Evolutionary conservation across 2,797 vertebrate genomes (phyloP), one percentile per base, ranked within the genome.

Genomic region (Caiman crocodilus): DNA sequence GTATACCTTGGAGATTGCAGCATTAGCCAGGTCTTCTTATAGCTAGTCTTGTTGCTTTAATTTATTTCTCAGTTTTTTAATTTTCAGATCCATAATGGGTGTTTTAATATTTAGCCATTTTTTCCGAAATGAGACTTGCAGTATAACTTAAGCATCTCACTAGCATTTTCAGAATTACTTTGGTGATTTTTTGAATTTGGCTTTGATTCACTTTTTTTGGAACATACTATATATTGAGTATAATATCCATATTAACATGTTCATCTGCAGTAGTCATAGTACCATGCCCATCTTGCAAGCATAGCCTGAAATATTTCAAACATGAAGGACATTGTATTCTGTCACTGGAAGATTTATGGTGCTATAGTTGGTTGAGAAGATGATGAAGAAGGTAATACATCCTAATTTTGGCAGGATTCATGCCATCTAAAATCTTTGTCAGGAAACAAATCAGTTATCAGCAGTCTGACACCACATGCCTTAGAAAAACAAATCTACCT

Each of bases 361-460:
- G n/a, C 7, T 26, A 63, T 79, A 69, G 20, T 17, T 79, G 14
- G 21, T 61, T 18, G 25, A 87, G 35, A 4, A 13, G 85, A 81
- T 17, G 77, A 85, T 85, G 50, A 59, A 87, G 76, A 77, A 5
- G 13, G 1, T 71, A 89, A 15, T 73, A n/a, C 63, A 78, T 79
- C 11, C 4, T 0, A 6, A 15, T 90, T 85, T 87, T 71, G 14
- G 8, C 26, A 69, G 30, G 1, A 1, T 20, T 69, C 63, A 74
- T 88, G 25, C 35, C 6, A 71, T 64, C 14, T 58, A 84, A 82
- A 25, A 79, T 77, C 35, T 57, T 73, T 65, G 13, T 82, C 6
- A 18, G 61, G 23, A 89, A 92, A 87, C 35, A 69, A 77, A 71
- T 50, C 75, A 57, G 85, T 93, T 90, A 78, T 58, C 18, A 88